These are phyloP conservation scores for Benthosema pterotum DNA, from an alignment of 2,797 vertebrate species.

Conservation along the genomic window DNA sequence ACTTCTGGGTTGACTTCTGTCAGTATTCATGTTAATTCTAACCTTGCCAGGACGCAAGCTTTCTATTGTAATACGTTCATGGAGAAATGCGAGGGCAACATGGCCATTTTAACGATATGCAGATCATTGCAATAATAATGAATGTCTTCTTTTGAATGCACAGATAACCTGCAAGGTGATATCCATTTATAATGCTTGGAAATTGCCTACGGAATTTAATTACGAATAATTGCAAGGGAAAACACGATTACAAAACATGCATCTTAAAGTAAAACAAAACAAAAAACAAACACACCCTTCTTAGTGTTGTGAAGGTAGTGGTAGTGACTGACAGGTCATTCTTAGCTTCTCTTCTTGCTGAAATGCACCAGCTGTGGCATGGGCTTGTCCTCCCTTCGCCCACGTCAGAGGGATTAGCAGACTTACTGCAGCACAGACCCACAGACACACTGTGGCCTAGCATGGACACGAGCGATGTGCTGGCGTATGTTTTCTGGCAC, in stretches of 20 bases:
- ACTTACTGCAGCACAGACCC: constrained; percentile 26
- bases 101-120: constrained; percentile 22
- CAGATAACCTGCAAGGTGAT: constrained; percentile 24
- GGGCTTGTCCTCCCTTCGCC: constrained; percentile 59
- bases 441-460: constrained; percentile 47
- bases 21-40: constrained; percentile 59
- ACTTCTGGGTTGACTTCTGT: constrained; percentile 38
- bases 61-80: constrained; percentile 31
- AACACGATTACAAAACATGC: constrained; percentile 14
- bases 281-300: constrained; percentile 15
- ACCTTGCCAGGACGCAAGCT: constrained; percentile 35
- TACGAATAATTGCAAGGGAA: constrained; percentile 16
- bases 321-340: constrained; percentile 1
- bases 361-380: constrained; percentile 67
- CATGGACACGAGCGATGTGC: constrained; percentile 35
- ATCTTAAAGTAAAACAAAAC: constrained; percentile 13
- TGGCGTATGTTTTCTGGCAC: constrained; percentile 35
- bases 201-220: constrained; percentile 9
- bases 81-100: constrained; percentile 12
- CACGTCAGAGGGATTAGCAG: constrained; percentile 67
- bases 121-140: constrained; percentile 30
- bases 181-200: constrained; percentile 18
- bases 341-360: constrained; percentile 57
- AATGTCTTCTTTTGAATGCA: constrained; percentile 41
- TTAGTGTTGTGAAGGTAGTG: constrained; percentile 46